Evolutionary conservation across 2,113 vertebrate genomes (phyloP), one percentile per base, ranked within the genome.

Genomic region (Lipophrys pholis): DNA sequence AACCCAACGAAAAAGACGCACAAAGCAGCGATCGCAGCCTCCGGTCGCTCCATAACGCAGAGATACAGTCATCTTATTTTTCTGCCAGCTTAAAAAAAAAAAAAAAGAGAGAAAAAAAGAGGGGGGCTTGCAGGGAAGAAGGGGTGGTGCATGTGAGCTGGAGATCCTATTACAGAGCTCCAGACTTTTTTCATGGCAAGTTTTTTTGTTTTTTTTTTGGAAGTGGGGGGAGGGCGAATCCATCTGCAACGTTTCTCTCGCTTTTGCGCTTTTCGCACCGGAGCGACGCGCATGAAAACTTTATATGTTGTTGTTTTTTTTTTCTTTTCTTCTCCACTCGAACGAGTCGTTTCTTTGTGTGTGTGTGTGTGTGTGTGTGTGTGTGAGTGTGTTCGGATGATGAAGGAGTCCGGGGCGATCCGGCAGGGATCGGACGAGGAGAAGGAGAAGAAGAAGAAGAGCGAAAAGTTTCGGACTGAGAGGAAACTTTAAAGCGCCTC

Each of bases 91-190:
- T 49, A 16, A 41, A 46, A 41, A 64, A 54, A 54, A 11, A 11
- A 45, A 55, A 48, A 46, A 50, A 56, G 64, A 38, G 3, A n/a
- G n/a, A 64, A 54, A 54, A 11, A 11, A 45, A 55, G 38, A 46
- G 43, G 21, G 21, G 5, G 17, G 40, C 30, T 46, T 42, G 39
- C 10, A 73, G 30, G 58, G 73, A 72, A 76, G 58, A 80, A 90
- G 73, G 78, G 91, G 90, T 82, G 91, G 92, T 72, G 89, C 91
- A 42, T 87, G 58, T 11, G 85, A 87, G 68, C 76, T 38, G 10
- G 45, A 82, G 92, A 89, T 94, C 93, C 86, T 76, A 87, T 94
- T 94, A 93, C 94, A 93, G 46, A 83, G 39, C 88, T 85, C 85
- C 90, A 90, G 85, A 93, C 89, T 91, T 92, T 87, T 87, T 92